Evolutionary conservation across 35 echinoderm and acorn worm species (phyloP).

Genomic region (Lytechinus variegatus): DNA sequence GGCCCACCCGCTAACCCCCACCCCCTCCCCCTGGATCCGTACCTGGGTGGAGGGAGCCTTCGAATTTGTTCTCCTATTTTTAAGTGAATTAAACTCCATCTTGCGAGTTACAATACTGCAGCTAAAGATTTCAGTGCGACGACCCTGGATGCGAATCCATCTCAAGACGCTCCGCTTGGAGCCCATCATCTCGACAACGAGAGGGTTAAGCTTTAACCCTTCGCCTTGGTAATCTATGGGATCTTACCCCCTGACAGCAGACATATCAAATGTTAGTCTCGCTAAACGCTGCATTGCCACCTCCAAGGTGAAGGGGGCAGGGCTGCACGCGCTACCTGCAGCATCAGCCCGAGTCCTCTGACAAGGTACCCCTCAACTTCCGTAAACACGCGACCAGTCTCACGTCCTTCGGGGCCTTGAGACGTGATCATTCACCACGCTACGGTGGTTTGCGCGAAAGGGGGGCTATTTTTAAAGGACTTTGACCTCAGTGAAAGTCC

Average conservation of each 20-base stretch:
- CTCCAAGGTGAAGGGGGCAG: background rate
- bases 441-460: constrained; percentile 1
- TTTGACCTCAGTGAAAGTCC: background rate
- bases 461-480: constrained; percentile 29
- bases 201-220: background rate
- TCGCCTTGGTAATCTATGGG: background rate
- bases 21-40: too few species aligned
- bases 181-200: background rate
- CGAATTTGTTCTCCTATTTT: too few species aligned
- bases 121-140: background rate
- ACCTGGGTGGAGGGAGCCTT: too few species aligned
- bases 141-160: background rate
- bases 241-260: background rate
- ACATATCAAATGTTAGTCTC: background rate
- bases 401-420: background rate
- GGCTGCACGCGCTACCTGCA: background rate
- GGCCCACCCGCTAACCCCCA: too few species aligned
- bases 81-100: too few species aligned
- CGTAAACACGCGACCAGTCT: constrained; percentile 20
- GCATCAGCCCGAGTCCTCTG: background rate
- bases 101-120: background rate
- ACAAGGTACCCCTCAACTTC: background rate
- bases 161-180: background rate
- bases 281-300: background rate
- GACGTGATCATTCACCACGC: constrained; percentile 48